phyloP scores from a whole-genome alignment of 1,140 invertebrate genomes.

The Scaptodrosophila lebanonensis region DNA sequence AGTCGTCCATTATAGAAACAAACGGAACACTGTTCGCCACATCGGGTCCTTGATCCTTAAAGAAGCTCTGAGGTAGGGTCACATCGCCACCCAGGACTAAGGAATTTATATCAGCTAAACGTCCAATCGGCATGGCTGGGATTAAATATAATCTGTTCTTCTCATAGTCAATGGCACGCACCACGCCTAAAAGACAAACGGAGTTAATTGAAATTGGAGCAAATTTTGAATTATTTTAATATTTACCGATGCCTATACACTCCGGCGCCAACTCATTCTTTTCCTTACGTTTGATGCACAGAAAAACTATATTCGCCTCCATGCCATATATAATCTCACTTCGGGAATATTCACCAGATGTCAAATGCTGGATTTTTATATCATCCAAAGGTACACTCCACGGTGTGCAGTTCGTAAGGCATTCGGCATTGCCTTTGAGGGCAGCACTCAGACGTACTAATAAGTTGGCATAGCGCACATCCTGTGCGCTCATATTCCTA shows the following conservation, averaged over 20 bases:
- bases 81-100: constrained; percentile 52
- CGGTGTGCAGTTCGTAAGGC: constrained; percentile 43
- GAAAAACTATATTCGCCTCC: constrained; percentile 70
- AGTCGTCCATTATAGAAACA: constrained; percentile 52
- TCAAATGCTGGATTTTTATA: constrained; percentile 34
- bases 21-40: constrained; percentile 52
- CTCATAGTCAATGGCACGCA: constrained; percentile 57
- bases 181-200: constrained; percentile 48
- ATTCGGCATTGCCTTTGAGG: constrained; percentile 41
- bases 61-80: constrained; percentile 55
- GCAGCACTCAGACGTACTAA: constrained; percentile 48
- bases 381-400: constrained; percentile 29
- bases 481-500: constrained; percentile 63
- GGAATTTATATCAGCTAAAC: constrained; percentile 43
- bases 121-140: constrained; percentile 36
- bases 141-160: constrained; percentile 42
- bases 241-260: constrained; percentile 67
- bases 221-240: too few species aligned
- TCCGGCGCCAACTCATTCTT: constrained; percentile 10
- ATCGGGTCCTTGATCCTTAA: constrained; percentile 51
- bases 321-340: constrained; percentile 46
- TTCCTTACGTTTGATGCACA: constrained; percentile 33
- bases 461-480: constrained; percentile 58
- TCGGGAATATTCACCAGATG: constrained; percentile 8
- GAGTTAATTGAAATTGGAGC: not conserved